Conservation (phyloP, 2,888 invertebrate species). For the Tanytarsus gracilentus region DNA sequence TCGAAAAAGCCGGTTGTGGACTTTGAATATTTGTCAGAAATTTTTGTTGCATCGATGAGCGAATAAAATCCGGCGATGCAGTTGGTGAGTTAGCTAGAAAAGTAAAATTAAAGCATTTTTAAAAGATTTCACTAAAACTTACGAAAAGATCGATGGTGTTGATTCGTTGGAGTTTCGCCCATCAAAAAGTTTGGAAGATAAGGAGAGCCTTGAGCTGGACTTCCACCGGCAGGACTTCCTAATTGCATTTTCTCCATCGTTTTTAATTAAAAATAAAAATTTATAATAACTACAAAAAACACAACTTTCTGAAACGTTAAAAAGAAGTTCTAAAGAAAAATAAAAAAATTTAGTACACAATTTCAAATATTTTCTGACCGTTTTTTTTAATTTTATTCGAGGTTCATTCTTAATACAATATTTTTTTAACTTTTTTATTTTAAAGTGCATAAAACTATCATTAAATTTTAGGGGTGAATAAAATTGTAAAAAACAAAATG, state of each 20-base stretch:
- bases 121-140: slow-evolving; percentile 35
- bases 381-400: no score
- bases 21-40: slow-evolving; percentile 37
- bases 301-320: neutral
- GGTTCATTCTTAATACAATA: no score
- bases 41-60: slow-evolving; percentile 47
- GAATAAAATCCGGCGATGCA: slow-evolving; percentile 46
- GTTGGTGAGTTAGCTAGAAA: slow-evolving; percentile 42
- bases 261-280: neutral
- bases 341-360: neutral
- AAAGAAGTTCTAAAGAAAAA: neutral
- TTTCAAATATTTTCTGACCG: no score
- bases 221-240: slow-evolving; percentile 68
- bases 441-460: no score
- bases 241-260: slow-evolving; percentile 76
- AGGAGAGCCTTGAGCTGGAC: slow-evolving; percentile 59
- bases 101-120: neutral
- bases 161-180: slow-evolving; percentile 45
- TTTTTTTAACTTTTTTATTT: no score
- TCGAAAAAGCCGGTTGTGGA: neutral
- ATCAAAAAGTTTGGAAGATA: slow-evolving; percentile 71
- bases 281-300: neutral
- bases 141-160: slow-evolving; percentile 54
- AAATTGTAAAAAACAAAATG: no score
- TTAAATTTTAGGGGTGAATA: no score